Conservation (phyloP, 2,113 vertebrate species). For the Emydocephalus ijimae region DNA sequence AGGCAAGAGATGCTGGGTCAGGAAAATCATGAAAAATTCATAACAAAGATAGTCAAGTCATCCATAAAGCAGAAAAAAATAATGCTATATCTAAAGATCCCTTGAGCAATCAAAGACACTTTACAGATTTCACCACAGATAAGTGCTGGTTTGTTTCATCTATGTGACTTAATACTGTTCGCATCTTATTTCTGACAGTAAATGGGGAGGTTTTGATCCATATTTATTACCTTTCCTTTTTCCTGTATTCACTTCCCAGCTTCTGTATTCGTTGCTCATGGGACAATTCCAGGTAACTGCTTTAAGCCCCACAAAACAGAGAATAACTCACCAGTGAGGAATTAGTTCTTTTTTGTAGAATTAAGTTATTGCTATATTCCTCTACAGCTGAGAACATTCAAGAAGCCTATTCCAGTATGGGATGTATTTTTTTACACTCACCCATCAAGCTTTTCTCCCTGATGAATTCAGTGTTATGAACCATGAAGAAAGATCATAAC, state of each 20-base stretch:
- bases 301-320: slow-evolving; percentile 11
- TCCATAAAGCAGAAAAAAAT: slow-evolving; percentile 81
- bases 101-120: slow-evolving; percentile 74
- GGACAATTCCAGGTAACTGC: slow-evolving; percentile 42
- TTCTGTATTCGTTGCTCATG: slow-evolving; percentile 30
- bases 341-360: background rate
- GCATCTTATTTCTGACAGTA: slow-evolving; percentile 69
- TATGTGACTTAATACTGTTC: slow-evolving; percentile 67
- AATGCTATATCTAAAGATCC: slow-evolving; percentile 77
- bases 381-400: slow-evolving; percentile 7
- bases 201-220: slow-evolving; percentile 71
- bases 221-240: slow-evolving; percentile 69
- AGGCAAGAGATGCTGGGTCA: slow-evolving; percentile 79
- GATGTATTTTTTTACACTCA: background rate
- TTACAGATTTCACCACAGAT: slow-evolving; percentile 77
- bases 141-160: slow-evolving; percentile 82
- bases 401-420: slow-evolving; percentile 3
- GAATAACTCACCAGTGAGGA: slow-evolving; percentile 25
- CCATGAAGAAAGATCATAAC: background rate
- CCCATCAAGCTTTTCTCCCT: background rate
- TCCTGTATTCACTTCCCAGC: slow-evolving; percentile 61
- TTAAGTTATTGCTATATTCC: slow-evolving; percentile 11
- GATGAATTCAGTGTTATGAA: slow-evolving; percentile 15
- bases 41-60: slow-evolving; percentile 79
- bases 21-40: slow-evolving; percentile 89